phyloP scores from a whole-genome alignment of 2,888 invertebrate species.

The Agriopis leucophaearia region DNA sequence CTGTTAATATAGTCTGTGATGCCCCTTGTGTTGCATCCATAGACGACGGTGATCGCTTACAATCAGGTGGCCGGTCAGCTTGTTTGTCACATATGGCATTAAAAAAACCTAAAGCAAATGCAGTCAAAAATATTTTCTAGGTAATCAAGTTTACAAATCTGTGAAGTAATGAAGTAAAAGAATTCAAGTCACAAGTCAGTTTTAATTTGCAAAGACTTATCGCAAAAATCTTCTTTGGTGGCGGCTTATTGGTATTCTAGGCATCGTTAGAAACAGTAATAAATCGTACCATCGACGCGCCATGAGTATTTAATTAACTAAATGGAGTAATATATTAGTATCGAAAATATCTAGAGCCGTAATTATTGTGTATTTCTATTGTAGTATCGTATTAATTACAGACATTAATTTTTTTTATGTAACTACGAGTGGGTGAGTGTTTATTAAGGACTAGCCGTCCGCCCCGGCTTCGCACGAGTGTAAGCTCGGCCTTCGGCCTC shows the following conservation, averaged over 20 bases:
- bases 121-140: neutral
- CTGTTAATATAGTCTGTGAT: no score
- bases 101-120: no score
- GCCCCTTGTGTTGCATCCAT: no score
- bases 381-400: slow-evolving; percentile 1
- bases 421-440: no score
- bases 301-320: slow-evolving; percentile 19
- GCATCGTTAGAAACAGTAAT: slow-evolving; percentile 14
- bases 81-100: no score
- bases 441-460: no score
- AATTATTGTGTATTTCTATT: neutral
- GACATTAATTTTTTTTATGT: neutral
- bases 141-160: neutral
- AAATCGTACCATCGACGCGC: slow-evolving; percentile 31
- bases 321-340: slow-evolving; percentile 11
- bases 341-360: neutral
- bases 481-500: no score
- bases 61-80: no score
- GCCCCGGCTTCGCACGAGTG: no score
- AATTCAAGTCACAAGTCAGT: slow-evolving; percentile 29
- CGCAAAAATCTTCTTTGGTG: slow-evolving; percentile 25
- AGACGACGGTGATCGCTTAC: no score
- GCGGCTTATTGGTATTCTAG: slow-evolving; percentile 39
- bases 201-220: slow-evolving; percentile 35
- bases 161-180: slow-evolving; percentile 20